Percentiles rank a stretch among this genome's conserved stretches.
Evolutionary conservation across 1,140 invertebrate genomes (phyloP).

Genomic region (Delia radicum): DNA sequence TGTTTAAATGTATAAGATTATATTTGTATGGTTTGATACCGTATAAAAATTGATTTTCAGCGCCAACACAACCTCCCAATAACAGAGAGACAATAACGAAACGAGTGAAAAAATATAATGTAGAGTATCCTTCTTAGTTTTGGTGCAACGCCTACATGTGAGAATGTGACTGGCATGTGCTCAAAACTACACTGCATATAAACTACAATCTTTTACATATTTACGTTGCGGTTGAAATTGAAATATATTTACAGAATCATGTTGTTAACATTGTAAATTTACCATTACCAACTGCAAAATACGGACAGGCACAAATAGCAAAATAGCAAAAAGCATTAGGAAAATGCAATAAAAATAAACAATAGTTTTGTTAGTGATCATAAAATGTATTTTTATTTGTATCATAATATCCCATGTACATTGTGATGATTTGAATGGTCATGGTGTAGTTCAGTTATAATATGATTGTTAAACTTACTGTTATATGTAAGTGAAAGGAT

Average conservation of each 20-base stretch:
- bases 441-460: too few species aligned
- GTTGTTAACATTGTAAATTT: not conserved
- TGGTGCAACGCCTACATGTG: not conserved
- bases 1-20: not conserved
- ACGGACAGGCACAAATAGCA: not conserved
- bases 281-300: not conserved
- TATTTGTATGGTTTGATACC: not conserved
- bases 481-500: too few species aligned
- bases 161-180: not conserved
- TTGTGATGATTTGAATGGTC: too few species aligned
- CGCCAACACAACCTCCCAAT: not conserved
- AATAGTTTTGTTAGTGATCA: not conserved
- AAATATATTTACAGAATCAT: too few species aligned
- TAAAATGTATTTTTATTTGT: not conserved
- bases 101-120: not conserved
- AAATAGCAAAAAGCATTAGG: not conserved
- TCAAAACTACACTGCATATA: too few species aligned
- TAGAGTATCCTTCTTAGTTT: not conserved
- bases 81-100: not conserved
- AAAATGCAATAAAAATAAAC: not conserved
- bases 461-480: too few species aligned
- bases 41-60: constrained; percentile 21
- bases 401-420: not conserved
- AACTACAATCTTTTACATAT: not conserved
- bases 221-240: not conserved